These are phyloP conservation scores for Caranx melampygus DNA, from an alignment of 2,113 vertebrate genomes.

Conservation along the genomic window DNA sequence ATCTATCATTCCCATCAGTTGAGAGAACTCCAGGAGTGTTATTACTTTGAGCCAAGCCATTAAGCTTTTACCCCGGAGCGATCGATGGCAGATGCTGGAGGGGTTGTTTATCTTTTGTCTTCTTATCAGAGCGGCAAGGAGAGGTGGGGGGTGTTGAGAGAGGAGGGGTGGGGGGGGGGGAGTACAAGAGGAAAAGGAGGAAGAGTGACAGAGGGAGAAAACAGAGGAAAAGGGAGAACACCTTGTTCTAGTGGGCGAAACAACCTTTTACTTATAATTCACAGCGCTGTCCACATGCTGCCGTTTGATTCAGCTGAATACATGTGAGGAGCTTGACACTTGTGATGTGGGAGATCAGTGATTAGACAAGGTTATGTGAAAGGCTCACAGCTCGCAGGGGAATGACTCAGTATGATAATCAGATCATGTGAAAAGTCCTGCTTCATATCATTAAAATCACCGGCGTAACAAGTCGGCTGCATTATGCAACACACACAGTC, in stretches of 20 bases:
- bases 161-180: constrained; percentile 12
- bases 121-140: constrained; percentile 75
- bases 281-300: not conserved
- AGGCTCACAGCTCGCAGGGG: constrained; percentile 46
- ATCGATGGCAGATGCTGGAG: constrained; percentile 75
- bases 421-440: constrained; percentile 48
- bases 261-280: constrained; percentile 58
- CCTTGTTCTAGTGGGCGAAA: constrained; percentile 46
- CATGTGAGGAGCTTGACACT: constrained; percentile 35
- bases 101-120: constrained; percentile 80
- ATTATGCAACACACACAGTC: constrained; percentile 20
- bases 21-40: constrained; percentile 72
- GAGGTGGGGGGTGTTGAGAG: constrained; percentile 35
- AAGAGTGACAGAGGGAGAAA: constrained; percentile 25
- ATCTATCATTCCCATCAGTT: constrained; percentile 76
- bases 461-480: constrained; percentile 1
- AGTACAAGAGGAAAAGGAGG: constrained; percentile 20
- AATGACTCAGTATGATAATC: constrained; percentile 59
- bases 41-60: constrained; percentile 79
- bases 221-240: constrained; percentile 33
- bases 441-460: constrained; percentile 42
- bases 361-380: constrained; percentile 64
- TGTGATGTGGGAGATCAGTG: constrained; percentile 61
- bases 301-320: constrained; percentile 45
- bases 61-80: constrained; percentile 77